Evolutionary conservation across 2,888 invertebrate genomes (phyloP).

Genomic region (Andrena dorsata): DNA sequence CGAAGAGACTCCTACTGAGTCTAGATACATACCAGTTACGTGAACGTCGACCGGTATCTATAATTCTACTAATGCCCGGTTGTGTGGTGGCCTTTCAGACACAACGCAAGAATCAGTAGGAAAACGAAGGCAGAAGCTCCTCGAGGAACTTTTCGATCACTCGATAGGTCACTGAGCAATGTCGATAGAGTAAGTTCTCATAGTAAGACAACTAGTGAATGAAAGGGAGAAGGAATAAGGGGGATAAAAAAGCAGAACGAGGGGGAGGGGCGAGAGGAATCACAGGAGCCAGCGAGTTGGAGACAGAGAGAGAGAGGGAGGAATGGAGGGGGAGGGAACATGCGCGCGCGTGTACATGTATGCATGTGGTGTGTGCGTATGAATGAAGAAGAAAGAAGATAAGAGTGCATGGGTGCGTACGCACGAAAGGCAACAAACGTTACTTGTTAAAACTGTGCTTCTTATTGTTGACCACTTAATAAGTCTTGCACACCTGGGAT

Average conservation of each 20-base stretch:
- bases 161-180: conserved; percentile 75
- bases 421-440: conserved; percentile 62
- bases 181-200: conserved; percentile 76
- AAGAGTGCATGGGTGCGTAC: conserved; percentile 29
- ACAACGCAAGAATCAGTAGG: conserved; percentile 50
- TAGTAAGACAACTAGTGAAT: conserved; percentile 64
- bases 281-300: not conserved
- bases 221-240: conserved; percentile 11
- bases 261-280: not conserved
- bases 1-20: too few species aligned
- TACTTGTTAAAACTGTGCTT: conserved; percentile 80
- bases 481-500: conserved; percentile 75
- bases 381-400: conserved; percentile 30
- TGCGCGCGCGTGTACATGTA: not conserved
- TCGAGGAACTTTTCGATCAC: conserved; percentile 71
- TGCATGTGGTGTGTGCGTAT: not conserved
- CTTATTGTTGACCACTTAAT: conserved; percentile 78
- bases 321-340: not conserved
- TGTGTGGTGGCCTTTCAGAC: conserved; percentile 23
- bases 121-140: conserved; percentile 61
- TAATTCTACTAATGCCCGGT: not conserved
- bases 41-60: not conserved
- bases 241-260: not conserved
- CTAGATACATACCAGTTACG: too few species aligned
- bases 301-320: not conserved